Conservation (phyloP, 2,888 invertebrate genomes). For the Apodemia duryi region DNA sequence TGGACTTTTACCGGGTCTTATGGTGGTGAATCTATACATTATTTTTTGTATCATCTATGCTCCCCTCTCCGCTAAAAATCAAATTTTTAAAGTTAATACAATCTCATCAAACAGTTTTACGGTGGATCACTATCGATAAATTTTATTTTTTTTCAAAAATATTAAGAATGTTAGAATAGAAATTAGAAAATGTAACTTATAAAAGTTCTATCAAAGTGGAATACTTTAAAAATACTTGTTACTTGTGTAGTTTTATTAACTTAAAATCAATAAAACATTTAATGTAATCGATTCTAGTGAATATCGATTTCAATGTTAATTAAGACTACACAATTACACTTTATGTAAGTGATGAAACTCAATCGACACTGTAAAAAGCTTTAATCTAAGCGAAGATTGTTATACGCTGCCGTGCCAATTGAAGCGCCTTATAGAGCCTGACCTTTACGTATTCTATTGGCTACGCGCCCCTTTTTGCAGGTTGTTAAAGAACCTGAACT, state of each 20-base stretch:
- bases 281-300: not conserved
- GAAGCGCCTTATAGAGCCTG: conserved; percentile 53
- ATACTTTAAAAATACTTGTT: conserved; percentile 15
- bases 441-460: conserved; percentile 81
- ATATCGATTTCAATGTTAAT: conserved; percentile 18
- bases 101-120: conserved; percentile 9
- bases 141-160: conserved; percentile 20
- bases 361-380: conserved; percentile 59
- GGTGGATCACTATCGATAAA: conserved; percentile 17
- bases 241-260: conserved; percentile 16
- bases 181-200: conserved; percentile 36
- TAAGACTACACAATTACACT: conserved; percentile 57
- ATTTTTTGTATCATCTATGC: conserved; percentile 58
- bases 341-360: conserved; percentile 54
- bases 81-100: conserved; percentile 48
- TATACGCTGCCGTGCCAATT: conserved; percentile 68
- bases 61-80: conserved; percentile 77
- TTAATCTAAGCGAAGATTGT: conserved; percentile 67
- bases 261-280: not conserved
- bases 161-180: conserved; percentile 36
- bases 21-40: conserved; percentile 58
- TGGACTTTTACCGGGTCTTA: conserved; percentile 62
- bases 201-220: conserved; percentile 18
- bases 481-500: conserved; percentile 97
- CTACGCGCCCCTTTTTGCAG: conserved; percentile 92